Conservation (phyloP, 1,140 invertebrate genomes). For the Drosophila simulans region DNA sequence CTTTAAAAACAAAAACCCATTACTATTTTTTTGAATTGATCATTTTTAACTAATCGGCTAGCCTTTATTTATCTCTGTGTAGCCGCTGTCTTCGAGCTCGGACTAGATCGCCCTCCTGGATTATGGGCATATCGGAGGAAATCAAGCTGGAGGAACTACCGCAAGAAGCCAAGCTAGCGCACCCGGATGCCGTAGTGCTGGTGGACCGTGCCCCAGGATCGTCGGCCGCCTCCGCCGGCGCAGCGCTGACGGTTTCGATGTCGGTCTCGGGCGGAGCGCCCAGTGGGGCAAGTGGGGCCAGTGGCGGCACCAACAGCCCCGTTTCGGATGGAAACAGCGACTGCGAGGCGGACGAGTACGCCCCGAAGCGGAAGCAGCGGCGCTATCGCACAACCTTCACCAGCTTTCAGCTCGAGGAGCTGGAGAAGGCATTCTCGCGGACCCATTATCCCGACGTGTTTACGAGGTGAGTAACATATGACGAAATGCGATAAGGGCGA, state of each 20-base stretch:
- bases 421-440: conserved; percentile 98
- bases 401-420: conserved; percentile 97
- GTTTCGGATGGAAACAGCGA: conserved; percentile 90
- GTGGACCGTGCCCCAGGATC: conserved; percentile 63
- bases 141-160: conserved; percentile 86
- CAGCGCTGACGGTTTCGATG: conserved; percentile 54
- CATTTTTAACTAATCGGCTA: not conserved
- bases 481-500: conserved; percentile 42
- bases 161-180: conserved; percentile 85
- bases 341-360: conserved; percentile 91
- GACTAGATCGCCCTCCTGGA: conserved; percentile 65
- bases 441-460: conserved; percentile 99
- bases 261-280: conserved; percentile 79
- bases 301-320: conserved; percentile 86
- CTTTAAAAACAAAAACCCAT: too few species aligned
- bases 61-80: not conserved
- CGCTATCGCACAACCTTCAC: conserved; percentile 97
- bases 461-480: conserved; percentile 90
- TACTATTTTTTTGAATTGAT: not conserved
- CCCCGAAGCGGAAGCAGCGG: conserved; percentile 95
- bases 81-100: conserved; percentile 15
- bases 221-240: conserved; percentile 55
- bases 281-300: conserved; percentile 68
- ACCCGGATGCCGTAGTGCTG: conserved; percentile 74
- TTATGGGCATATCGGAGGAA: conserved; percentile 87